Percentiles rank a stretch among this genome's conserved stretches.
phyloP scores from a whole-genome alignment of 2,797 vertebrate genomes.

The Oceanodroma leucorhoa region DNA sequence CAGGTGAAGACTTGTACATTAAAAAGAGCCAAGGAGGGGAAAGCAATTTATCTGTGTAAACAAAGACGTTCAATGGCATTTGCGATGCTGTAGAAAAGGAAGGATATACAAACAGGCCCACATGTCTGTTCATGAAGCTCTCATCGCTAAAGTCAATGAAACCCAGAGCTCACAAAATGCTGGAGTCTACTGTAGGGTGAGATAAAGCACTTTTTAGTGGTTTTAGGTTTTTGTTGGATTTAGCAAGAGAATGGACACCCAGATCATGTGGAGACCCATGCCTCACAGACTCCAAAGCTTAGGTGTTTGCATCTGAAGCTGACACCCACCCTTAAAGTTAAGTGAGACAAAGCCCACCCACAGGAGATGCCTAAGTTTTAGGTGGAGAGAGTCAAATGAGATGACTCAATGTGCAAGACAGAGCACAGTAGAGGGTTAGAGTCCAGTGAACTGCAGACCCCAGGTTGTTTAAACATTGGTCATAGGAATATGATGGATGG shows the following conservation, averaged over 20 bases:
- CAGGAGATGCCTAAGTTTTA: background rate
- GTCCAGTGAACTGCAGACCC: background rate
- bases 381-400: background rate
- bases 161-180: background rate
- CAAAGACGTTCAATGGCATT: background rate
- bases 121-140: background rate
- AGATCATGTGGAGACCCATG: accelerated
- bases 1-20: background rate
- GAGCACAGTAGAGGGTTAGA: background rate
- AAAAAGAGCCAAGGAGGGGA: background rate
- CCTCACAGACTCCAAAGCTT: background rate
- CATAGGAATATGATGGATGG: background rate
- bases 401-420: background rate
- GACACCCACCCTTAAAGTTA: background rate
- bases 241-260: background rate
- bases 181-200: background rate
- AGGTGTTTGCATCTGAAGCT: background rate
- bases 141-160: background rate
- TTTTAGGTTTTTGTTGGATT: background rate
- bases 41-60: background rate
- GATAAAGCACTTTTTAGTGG: background rate
- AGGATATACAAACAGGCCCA: background rate
- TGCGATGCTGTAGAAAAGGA: background rate
- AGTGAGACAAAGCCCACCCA: background rate
- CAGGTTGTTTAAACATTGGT: background rate